Percentiles rank a stretch among this genome's conserved stretches.
Evolutionary conservation across 2,113 vertebrate genomes (phyloP).

Genomic region (Serinus canaria): DNA sequence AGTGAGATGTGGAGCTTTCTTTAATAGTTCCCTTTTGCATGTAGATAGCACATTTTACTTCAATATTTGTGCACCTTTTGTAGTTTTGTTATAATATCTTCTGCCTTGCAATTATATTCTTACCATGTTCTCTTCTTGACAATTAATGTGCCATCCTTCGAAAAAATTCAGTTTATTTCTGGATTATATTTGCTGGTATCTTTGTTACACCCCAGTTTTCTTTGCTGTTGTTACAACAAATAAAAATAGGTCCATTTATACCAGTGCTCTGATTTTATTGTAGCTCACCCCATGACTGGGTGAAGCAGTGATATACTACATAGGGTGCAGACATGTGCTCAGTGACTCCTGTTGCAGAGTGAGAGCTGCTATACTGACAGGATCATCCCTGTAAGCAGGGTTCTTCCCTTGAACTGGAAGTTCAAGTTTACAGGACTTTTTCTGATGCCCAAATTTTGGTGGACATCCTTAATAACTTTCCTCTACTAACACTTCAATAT

Average conservation of each 20-base stretch:
- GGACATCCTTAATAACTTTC: background rate
- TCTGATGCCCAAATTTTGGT: background rate
- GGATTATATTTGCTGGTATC: background rate
- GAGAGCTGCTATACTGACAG: background rate
- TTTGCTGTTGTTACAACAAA: background rate
- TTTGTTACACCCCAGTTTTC: background rate
- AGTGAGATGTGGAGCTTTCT: background rate
- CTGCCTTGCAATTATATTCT: background rate
- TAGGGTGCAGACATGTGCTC: background rate
- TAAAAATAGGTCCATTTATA: background rate
- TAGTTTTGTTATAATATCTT: background rate
- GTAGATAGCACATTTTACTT: background rate
- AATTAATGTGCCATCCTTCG: background rate
- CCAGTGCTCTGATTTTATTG: background rate
- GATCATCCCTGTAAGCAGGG: background rate
- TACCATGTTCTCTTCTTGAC: background rate
- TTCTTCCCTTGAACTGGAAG: background rate
- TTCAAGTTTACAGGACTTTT: background rate
- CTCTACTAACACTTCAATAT: background rate
- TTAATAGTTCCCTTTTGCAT: background rate
- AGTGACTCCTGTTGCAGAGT: background rate
- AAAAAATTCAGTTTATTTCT: background rate
- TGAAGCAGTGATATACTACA: background rate
- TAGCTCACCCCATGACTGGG: accelerated
- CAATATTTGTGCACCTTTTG: background rate